phyloP scores from a whole-genome alignment of 2,888 invertebrate genomes.

The Monoplex corrugatus region DNA sequence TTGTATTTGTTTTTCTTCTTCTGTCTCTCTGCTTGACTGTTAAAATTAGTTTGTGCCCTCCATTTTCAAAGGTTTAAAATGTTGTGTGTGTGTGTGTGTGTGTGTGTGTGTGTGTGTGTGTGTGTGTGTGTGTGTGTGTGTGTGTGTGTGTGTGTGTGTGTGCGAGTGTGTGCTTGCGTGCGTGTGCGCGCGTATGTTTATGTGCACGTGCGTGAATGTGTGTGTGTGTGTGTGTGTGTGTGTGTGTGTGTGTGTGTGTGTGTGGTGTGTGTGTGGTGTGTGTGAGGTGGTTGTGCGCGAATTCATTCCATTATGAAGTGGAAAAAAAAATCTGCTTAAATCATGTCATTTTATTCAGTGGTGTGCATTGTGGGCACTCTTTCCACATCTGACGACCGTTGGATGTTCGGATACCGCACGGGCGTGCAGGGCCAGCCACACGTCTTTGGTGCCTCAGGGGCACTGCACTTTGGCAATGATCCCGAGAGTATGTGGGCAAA shows the following conservation, averaged over 20 bases:
- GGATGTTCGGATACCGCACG: slow-evolving; percentile 64
- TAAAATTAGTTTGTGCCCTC: no score
- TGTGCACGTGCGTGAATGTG: not conserved
- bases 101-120: no score
- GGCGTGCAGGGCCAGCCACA: slow-evolving; percentile 48
- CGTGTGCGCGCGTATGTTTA: not conserved
- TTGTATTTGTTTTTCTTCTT: no score
- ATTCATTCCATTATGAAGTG: no score
- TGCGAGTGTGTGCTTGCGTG: not conserved
- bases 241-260: not conserved
- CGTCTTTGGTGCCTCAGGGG: slow-evolving; percentile 64
- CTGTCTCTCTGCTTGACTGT: no score
- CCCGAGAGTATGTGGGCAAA: slow-evolving; percentile 61
- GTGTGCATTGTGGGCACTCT: slow-evolving; percentile 62
- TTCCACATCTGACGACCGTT: slow-evolving; percentile 55
- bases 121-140: not conserved
- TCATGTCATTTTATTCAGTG: no score
- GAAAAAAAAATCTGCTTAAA: no score
- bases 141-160: not conserved
- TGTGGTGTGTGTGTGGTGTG: not conserved
- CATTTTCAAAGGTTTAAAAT: no score
- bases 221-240: not conserved
- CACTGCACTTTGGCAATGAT: slow-evolving; percentile 61
- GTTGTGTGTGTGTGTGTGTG: no score
- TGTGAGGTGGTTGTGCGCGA: not conserved